Evolutionary conservation across 2,797 vertebrate genomes (phyloP).

Genomic region (Arctocebus calabarensis): DNA sequence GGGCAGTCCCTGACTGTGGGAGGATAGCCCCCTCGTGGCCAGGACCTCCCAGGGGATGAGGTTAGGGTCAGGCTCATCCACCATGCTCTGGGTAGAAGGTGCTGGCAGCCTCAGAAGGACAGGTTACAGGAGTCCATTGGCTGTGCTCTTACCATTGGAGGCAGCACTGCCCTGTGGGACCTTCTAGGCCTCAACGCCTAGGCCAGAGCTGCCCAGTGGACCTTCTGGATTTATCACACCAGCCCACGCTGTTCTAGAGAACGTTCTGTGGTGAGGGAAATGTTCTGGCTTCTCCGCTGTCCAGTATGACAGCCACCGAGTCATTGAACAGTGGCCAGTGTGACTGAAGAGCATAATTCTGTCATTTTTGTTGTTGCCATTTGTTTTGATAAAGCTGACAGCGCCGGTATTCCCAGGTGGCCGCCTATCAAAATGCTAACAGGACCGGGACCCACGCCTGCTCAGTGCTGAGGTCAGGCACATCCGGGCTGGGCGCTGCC

Average conservation of each 20-base stretch:
- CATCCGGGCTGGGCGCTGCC: neutral
- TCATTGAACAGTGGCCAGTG: neutral
- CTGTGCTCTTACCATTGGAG: neutral
- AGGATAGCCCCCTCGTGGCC: neutral
- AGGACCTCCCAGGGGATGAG: neutral
- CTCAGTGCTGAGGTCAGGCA: no score
- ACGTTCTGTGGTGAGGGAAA: neutral
- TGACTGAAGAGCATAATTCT: no score
- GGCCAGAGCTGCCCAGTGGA: neutral
- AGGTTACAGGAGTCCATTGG: neutral
- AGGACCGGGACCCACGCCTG: no score
- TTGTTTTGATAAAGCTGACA: neutral
- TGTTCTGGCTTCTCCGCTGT: fast-evolving
- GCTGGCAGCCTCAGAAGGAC: neutral
- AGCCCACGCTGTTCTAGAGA: neutral
- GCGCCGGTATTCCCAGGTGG: neutral
- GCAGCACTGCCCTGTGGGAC: fast-evolving
- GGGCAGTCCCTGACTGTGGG: neutral
- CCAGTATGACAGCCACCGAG: neutral
- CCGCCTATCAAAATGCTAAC: neutral
- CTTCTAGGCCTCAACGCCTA: neutral
- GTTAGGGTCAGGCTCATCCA: neutral
- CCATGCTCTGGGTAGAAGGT: neutral
- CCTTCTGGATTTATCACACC: neutral
- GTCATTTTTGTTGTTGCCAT: no score